These are phyloP conservation scores for Drosophila merina DNA, from an alignment of 2,888 invertebrate species.

Conservation along the genomic window DNA sequence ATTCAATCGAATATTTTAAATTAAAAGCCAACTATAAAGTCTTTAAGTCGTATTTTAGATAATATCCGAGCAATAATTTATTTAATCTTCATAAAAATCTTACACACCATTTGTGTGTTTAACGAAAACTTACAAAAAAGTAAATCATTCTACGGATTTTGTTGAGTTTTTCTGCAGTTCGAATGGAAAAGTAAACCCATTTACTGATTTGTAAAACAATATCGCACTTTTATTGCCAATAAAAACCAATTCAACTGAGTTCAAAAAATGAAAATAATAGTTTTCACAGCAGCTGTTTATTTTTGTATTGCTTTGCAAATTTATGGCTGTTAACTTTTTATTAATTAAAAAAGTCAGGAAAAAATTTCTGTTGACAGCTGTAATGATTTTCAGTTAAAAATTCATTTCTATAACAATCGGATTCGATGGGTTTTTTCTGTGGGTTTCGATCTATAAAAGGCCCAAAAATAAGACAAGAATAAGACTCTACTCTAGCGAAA, in stretches of 20 bases:
- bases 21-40: background rate
- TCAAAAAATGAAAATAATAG: slow-evolving; percentile 12
- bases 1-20: background rate
- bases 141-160: background rate
- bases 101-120: background rate
- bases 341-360: slow-evolving; percentile 29
- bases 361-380: slow-evolving; percentile 13
- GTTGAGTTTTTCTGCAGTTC: background rate
- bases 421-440: background rate
- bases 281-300: slow-evolving; percentile 15
- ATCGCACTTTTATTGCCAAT: background rate
- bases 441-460: background rate
- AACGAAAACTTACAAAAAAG: background rate
- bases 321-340: slow-evolving; percentile 38
- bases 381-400: slow-evolving; percentile 24
- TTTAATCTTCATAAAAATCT: background rate
- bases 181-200: background rate
- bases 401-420: slow-evolving; percentile 4
- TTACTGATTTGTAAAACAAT: slow-evolving; percentile 10
- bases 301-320: slow-evolving; percentile 15
- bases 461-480: background rate
- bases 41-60: background rate
- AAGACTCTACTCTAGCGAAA: slow-evolving; percentile 52
- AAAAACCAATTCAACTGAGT: slow-evolving; percentile 7
- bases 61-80: background rate